Conservation (phyloP, 2,113 vertebrate species). For the Pelecanoides urinatrix region DNA sequence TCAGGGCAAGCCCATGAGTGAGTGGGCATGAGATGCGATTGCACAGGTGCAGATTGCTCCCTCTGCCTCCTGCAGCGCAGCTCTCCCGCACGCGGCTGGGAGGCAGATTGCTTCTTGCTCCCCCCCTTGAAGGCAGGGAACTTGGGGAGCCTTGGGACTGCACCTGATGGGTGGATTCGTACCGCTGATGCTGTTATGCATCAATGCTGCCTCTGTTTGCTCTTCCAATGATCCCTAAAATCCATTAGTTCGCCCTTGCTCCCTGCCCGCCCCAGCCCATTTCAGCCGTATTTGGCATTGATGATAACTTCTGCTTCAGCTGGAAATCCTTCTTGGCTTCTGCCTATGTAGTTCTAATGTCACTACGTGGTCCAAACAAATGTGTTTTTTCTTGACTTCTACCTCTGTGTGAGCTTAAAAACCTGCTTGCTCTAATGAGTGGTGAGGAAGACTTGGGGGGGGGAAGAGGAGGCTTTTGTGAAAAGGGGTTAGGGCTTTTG, state of each 20-base stretch:
- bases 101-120: neutral
- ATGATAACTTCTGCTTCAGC: neutral
- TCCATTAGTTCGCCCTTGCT: neutral
- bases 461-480: neutral
- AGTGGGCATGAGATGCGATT: neutral
- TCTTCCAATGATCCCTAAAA: neutral
- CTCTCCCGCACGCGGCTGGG: neutral
- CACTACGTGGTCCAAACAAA: neutral
- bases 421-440: neutral
- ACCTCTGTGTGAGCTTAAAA: neutral
- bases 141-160: neutral
- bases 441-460: neutral
- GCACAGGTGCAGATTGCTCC: rapidly evolving
- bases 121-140: neutral
- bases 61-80: neutral
- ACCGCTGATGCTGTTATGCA: neutral
- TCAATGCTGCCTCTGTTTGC: rapidly evolving
- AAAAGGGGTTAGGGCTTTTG: neutral
- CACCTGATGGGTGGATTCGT: neutral
- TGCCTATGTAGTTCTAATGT: neutral
- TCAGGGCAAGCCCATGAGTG: neutral
- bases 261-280: neutral
- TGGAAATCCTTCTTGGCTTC: neutral
- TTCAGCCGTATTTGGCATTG: neutral
- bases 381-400: neutral